Conservation (phyloP, 2,113 vertebrate species). For the Camelus bactrianus region DNA sequence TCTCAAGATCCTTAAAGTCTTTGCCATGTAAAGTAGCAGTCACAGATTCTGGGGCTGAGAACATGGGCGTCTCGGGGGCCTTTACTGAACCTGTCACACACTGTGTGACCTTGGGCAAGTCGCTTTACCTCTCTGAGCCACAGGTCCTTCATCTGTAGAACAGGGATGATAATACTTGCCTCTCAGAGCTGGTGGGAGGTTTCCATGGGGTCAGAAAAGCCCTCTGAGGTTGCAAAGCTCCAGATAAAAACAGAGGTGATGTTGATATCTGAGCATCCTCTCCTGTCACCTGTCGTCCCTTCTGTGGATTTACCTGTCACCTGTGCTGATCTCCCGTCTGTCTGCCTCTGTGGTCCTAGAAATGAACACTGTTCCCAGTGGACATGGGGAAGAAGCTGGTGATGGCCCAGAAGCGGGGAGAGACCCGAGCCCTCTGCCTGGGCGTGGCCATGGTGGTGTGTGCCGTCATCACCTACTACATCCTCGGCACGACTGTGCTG, state of each 20-base stretch:
- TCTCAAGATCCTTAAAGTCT: neutral
- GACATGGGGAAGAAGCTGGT: conserved; percentile 89
- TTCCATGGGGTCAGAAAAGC: fast-evolving
- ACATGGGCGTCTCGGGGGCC: neutral
- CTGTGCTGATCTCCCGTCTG: neutral
- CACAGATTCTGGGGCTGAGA: neutral
- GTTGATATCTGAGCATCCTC: fast-evolving
- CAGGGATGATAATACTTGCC: neutral
- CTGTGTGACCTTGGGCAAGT: neutral
- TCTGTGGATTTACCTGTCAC: neutral
- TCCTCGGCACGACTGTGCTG: conserved; percentile 86
- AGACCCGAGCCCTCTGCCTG: conserved; percentile 88
- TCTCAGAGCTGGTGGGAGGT: neutral
- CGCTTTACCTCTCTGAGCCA: neutral
- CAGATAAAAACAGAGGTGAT: fast-evolving
- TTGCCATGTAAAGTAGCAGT: neutral
- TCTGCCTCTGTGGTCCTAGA: conserved; percentile 63
- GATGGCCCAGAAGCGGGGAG: conserved; percentile 89
- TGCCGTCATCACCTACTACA: conserved; percentile 88
- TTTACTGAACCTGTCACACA: neutral
- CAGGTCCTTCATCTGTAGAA: neutral
- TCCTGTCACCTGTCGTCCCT: no score
- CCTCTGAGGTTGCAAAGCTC: neutral
- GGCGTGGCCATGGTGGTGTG: conserved; percentile 87
- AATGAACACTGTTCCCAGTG: conserved; percentile 47